Conservation (phyloP, 1,140 invertebrate species). For the Pseudobourletiella spinata region DNA sequence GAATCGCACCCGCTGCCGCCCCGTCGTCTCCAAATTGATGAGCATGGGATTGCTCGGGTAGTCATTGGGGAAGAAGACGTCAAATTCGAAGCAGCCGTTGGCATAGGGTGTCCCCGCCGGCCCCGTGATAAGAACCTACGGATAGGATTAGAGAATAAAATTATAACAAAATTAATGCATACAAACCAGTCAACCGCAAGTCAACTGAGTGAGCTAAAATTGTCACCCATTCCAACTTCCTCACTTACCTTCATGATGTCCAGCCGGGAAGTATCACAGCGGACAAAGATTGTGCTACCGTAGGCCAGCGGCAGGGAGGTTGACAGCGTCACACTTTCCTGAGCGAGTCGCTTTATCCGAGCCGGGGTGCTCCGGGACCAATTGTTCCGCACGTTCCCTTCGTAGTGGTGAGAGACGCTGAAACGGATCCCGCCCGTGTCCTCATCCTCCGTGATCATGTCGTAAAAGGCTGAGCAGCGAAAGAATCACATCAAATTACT, state of each 20-base stretch:
- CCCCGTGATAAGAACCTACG: slow-evolving; percentile 79
- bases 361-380: slow-evolving; percentile 67
- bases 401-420: slow-evolving; percentile 82
- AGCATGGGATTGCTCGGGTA: slow-evolving; percentile 65
- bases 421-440: slow-evolving; percentile 67
- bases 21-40: slow-evolving; percentile 82
- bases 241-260: slow-evolving; percentile 85
- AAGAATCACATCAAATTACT: slow-evolving; percentile 16
- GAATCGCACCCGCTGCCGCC: slow-evolving; percentile 84
- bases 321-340: slow-evolving; percentile 91
- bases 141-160: slow-evolving; percentile 20
- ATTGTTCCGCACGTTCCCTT: slow-evolving; percentile 73
- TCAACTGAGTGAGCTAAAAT: too few relatives aligned
- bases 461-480: slow-evolving; percentile 63
- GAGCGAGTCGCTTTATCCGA: slow-evolving; percentile 82
- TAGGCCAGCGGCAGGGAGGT: slow-evolving; percentile 86
- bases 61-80: slow-evolving; percentile 83
- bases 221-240: too few relatives aligned
- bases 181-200: too few relatives aligned
- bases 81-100: slow-evolving; percentile 72
- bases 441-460: slow-evolving; percentile 74
- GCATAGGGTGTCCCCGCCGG: slow-evolving; percentile 79
- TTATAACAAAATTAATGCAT: too few relatives aligned
- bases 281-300: slow-evolving; percentile 89
- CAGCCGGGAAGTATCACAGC: slow-evolving; percentile 85